Evolutionary conservation across 2,797 vertebrate species (phyloP).

Genomic region (Trematomus bernacchii): DNA sequence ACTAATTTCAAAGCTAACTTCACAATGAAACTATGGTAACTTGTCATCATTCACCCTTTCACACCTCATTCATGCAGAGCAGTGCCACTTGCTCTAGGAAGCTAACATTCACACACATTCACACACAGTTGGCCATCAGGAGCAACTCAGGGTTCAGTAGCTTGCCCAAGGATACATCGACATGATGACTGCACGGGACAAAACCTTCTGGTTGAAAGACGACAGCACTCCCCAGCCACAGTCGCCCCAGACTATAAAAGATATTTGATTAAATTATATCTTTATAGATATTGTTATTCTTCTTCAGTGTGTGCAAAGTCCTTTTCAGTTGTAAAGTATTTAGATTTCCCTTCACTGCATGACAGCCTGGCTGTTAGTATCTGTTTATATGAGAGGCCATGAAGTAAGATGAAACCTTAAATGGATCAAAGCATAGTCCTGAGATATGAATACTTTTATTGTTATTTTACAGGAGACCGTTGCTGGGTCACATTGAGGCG

Average conservation of each 20-base stretch:
- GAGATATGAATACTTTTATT: conserved; percentile 58
- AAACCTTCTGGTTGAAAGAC: too few species aligned
- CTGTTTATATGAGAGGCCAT: conserved; percentile 33
- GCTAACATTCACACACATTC: too few species aligned
- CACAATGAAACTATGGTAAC: background rate
- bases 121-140: too few species aligned
- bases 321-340: too few species aligned
- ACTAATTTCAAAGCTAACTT: background rate
- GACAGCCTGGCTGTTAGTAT: background rate
- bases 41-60: too few species aligned
- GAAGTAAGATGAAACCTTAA: conserved; percentile 40
- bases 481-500: conserved; percentile 43
- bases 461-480: conserved; percentile 53
- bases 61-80: too few species aligned
- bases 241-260: too few species aligned
- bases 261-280: too few species aligned
- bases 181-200: background rate
- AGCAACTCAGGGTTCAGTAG: too few species aligned
- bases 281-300: background rate
- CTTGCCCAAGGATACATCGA: background rate
- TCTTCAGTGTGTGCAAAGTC: background rate
- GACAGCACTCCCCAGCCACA: too few species aligned
- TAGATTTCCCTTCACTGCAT: background rate
- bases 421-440: conserved; percentile 34
- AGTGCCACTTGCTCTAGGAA: too few species aligned